A percentile compares a stretch with the other conserved stretches of the same genome.
Conservation (phyloP, 2,113 vertebrate genomes). For the Eulacestoma nigropectus region DNA sequence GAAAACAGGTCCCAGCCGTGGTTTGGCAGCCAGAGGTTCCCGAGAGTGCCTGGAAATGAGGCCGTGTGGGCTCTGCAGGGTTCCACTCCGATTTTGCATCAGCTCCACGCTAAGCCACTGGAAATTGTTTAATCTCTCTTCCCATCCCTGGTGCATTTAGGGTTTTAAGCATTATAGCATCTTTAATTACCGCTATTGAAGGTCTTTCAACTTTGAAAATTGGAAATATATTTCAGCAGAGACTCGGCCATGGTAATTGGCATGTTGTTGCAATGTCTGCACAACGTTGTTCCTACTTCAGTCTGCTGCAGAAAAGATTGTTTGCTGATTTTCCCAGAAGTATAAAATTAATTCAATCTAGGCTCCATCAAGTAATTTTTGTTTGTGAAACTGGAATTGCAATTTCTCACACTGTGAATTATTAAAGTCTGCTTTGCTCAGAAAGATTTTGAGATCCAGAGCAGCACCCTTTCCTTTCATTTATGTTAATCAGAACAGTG, state of each 20-base stretch:
- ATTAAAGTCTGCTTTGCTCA: not conserved
- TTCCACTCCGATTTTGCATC: not conserved
- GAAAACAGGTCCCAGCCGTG: not conserved
- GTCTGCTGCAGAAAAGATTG: not conserved
- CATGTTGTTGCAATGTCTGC: not conserved
- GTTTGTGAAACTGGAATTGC: not conserved
- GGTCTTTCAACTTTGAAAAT: conserved; percentile 9
- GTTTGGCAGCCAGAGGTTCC: not conserved
- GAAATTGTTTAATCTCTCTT: not conserved
- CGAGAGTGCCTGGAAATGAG: not conserved
- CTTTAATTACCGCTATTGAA: conserved; percentile 23
- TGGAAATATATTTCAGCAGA: not conserved
- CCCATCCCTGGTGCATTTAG: not conserved
- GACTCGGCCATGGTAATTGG: not conserved
- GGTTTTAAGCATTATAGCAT: not conserved
- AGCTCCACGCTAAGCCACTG: not conserved
- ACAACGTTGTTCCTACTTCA: not conserved
- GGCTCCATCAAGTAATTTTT: not conserved
- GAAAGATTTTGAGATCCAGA: not conserved
- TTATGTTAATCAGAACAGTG: not conserved
- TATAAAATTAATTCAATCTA: not conserved
- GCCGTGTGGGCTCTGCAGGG: not conserved
- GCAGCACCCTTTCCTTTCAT: not conserved
- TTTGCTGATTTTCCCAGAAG: not conserved
- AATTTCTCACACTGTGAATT: not conserved